Conservation (phyloP, 1,140 invertebrate genomes). For the Melanaphis sacchari region DNA sequence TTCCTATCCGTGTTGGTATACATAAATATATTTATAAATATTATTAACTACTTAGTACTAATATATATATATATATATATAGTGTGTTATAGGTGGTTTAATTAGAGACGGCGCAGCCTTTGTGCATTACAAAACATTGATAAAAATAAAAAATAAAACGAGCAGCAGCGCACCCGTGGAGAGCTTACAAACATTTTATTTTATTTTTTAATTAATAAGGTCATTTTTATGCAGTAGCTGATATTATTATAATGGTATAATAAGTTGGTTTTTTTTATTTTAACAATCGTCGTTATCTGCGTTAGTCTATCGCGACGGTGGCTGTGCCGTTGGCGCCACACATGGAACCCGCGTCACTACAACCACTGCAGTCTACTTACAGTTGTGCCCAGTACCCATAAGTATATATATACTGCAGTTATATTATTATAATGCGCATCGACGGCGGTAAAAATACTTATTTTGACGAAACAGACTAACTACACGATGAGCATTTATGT, state of each 20-base stretch:
- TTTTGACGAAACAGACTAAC: conserved; percentile 33
- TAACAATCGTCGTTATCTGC: conserved; percentile 30
- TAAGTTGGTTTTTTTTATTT: neutral
- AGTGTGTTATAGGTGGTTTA: neutral
- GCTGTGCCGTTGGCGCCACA: neutral
- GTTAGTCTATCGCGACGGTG: neutral
- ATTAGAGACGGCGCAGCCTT: neutral
- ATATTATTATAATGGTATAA: neutral
- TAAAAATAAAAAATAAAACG: neutral
- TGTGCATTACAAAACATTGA: neutral
- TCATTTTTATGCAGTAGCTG: conserved; percentile 11
- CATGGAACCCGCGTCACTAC: neutral
- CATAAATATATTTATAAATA: neutral
- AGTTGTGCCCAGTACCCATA: neutral
- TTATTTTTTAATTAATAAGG: conserved; percentile 29
- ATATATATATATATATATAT: neutral
- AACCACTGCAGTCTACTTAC: neutral
- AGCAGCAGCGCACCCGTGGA: neutral
- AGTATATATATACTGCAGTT: neutral
- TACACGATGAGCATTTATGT: neutral
- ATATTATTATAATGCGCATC: neutral
- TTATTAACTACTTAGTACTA: neutral
- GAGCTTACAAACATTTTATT: neutral
- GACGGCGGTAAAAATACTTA: neutral
- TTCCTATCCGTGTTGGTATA: neutral